Evolutionary conservation across 2,113 vertebrate species (phyloP).

Genomic region (Lagenorhynchus albirostris): DNA sequence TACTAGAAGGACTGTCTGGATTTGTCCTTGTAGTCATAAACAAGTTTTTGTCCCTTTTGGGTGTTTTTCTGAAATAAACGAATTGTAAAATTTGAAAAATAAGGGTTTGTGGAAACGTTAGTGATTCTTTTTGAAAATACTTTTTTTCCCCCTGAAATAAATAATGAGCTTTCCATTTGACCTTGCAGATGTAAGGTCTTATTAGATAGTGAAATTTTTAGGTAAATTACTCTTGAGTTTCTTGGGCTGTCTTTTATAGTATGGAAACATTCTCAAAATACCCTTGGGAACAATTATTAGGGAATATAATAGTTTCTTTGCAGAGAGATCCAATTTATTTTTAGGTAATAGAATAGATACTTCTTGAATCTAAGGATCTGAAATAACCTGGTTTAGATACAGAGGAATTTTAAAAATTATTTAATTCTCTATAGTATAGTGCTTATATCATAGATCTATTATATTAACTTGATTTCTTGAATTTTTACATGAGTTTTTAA

Average conservation of each 20-base stretch:
- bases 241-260: background rate
- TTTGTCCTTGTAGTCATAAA: background rate
- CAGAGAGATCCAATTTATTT: background rate
- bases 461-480: background rate
- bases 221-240: background rate
- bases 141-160: background rate
- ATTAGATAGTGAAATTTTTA: background rate
- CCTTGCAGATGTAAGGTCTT: background rate
- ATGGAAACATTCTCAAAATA: background rate
- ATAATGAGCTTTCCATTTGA: background rate
- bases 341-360: background rate
- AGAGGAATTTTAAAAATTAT: background rate
- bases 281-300: background rate
- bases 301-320: background rate
- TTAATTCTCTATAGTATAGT: background rate
- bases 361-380: conserved; percentile 11
- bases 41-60: background rate
- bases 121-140: background rate
- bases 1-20: background rate
- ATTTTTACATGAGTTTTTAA: background rate
- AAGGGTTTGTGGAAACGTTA: background rate
- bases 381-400: conserved; percentile 1
- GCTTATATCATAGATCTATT: background rate
- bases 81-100: conserved; percentile 21
- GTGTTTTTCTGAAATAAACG: background rate